These are phyloP conservation scores for Gila orcuttii DNA, from an alignment of 2,113 vertebrate species.

Conservation along the genomic window DNA sequence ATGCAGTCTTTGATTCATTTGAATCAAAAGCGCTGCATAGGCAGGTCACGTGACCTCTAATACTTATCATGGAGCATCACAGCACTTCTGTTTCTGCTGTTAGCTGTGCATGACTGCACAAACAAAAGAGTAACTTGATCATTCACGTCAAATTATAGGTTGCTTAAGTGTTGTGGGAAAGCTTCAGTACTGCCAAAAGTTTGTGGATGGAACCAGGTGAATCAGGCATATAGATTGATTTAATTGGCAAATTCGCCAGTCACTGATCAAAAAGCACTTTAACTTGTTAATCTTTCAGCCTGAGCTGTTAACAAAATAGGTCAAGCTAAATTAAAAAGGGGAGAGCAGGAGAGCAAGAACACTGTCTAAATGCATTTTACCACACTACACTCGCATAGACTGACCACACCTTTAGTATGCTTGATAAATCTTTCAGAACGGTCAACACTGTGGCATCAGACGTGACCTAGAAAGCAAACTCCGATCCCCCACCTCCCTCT, in stretches of 20 bases:
- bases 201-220: conserved; percentile 21
- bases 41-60: not conserved
- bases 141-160: conserved; percentile 70
- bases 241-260: conserved; percentile 54
- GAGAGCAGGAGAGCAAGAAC: conserved; percentile 9
- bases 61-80: conserved; percentile 1
- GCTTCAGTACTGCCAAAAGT: not conserved
- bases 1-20: conserved; percentile 31
- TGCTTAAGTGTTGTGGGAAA: conserved; percentile 56
- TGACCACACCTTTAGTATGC: conserved; percentile 43
- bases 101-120: conserved; percentile 64
- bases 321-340: conserved; percentile 69
- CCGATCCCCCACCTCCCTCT: not conserved
- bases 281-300: conserved; percentile 69
- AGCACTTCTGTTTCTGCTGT: conserved; percentile 50
- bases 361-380: conserved; percentile 55
- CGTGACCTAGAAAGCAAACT: conserved; percentile 62
- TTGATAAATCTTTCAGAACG: conserved; percentile 46
- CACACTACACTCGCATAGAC: not conserved
- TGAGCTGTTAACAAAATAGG: conserved; percentile 73
- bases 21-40: conserved; percentile 6
- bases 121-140: conserved; percentile 66
- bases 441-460: conserved; percentile 29
- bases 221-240: conserved; percentile 14
- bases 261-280: conserved; percentile 63